Conservation (phyloP, 2,113 vertebrate species). For the Peromyscus californicus region DNA sequence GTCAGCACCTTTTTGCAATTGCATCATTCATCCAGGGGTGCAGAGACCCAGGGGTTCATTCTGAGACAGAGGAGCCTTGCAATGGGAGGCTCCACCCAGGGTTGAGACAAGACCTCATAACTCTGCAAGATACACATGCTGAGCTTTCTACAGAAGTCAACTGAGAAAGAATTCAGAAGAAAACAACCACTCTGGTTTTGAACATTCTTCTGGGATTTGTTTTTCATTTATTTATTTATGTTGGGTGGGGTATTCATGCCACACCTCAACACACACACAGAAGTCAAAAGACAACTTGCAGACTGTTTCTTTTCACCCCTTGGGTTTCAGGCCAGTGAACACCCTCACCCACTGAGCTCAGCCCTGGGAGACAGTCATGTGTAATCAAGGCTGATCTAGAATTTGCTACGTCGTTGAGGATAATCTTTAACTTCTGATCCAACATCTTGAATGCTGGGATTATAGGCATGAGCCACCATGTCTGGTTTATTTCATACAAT, state of each 20-base stretch:
- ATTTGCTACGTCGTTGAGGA: not conserved
- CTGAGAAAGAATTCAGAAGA: not conserved
- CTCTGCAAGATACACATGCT: accelerated
- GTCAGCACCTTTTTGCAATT: not conserved
- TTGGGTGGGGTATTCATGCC: not conserved
- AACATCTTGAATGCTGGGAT: not conserved
- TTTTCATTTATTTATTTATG: not conserved
- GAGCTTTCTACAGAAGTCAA: not conserved
- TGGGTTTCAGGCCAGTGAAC: not conserved
- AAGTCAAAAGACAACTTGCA: not conserved
- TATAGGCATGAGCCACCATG: not conserved
- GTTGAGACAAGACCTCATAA: not conserved
- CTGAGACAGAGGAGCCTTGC: not conserved
- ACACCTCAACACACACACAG: not conserved
- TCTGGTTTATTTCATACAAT: too few species aligned
- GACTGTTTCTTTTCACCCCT: not conserved
- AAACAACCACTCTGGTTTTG: not conserved
- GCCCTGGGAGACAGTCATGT: not conserved
- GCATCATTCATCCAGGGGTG: not conserved
- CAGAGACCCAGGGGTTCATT: not conserved
- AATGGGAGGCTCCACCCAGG: not conserved
- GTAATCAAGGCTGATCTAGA: not conserved
- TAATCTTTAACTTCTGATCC: not conserved
- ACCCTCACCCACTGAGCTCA: not conserved
- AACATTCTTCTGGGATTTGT: not conserved